Base-by-base conservation (phyloP, 2,888 invertebrate species). In the Plebejus anna region DNA sequence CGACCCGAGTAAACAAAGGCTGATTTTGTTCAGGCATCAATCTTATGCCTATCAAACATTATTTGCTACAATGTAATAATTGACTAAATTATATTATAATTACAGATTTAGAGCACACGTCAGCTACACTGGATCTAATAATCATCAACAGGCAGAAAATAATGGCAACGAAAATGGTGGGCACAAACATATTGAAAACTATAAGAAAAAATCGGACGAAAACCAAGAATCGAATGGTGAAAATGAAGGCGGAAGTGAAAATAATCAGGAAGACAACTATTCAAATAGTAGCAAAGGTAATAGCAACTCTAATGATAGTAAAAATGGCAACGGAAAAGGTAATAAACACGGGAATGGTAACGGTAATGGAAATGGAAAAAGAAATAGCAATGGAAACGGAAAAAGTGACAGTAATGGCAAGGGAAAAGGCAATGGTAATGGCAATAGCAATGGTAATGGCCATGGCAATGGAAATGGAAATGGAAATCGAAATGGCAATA, bases 91-190 rank as follows among this genome's bases (percentile, higher is more conserved):
- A 66, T 36, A 4, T 28, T 55, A 47, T 47, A 42, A 11, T 78
- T 78, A 59, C 75, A 80, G 80, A 71, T 80, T 80, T 76, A 79
- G 77, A 75, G 80, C 80, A 59, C 76, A 79, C 59, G 76, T 80
- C 51, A 73, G 73, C 22, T 79, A 77, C 73, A 70, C 77, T 2
- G 75, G 73, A 76, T 32, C 36, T 59, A 71, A 59, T 5, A 32
- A 57, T 72, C 57, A 66, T 13, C 66, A 66, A 32, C 11, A 66
- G 32, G 4, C 13, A 36, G 66, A 73, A 51, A 73, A 72, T 22
- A 47, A 55, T 28, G 73, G 51, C 47, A 73, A 73, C 22, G 32
- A 42, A 77, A 55, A 47, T 57, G 73, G 59, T 66, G 0, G 9
- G 4, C 28, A 57, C 13, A 55, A 77, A 57, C n/a, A 73, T 22